Base-by-base conservation (phyloP, 2,888 invertebrate genomes). In the Ophraella communa region DNA sequence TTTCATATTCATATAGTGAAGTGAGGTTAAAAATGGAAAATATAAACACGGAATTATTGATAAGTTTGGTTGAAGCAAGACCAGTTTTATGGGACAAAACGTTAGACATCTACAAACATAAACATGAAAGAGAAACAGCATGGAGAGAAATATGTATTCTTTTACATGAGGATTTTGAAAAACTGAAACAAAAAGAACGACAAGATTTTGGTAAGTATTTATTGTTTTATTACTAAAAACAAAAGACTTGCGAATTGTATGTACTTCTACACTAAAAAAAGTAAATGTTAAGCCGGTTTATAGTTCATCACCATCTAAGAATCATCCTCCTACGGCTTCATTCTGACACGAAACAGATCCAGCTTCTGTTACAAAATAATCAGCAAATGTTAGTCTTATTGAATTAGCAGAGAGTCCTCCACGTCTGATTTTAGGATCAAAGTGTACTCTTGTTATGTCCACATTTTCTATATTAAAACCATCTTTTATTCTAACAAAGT, bases 401-500 rank as follows among this genome's bases (percentile, higher is more conserved):
- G 10, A 17, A 55, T 55, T 57, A 24, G 60, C 60, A 52, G 60
- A 20, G 27, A 11, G 35, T 17, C 44, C 52, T 23, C 24, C 52
- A 14, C 60, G 51, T 51, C 17, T 27, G 20, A n/a, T 47, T n/a
- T n/a, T n/a, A n/a, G n/a, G n/a, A n/a, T n/a, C n/a, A n/a, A n/a
- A n/a, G n/a, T n/a, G n/a, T 30, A 44, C 17, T 18, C 20, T 14
- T 14, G 20, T 24, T 17, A 44, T 24, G 4, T 23, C 24, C 7
- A 14, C 17, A 47, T 59, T 11, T 57, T 63, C 53, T 42, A 47
- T 52, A 35, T 64, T 59, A 11, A 49, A 27, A 39, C 59, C 59
- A 20, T 64, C 64, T 54, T 54, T 64, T 39, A 59, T 51, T 55
- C 49, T 59, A 4, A 64, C 54, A 54, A 64, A 64, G 24, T 64